Conservation (phyloP, 2,888 invertebrate species). For the Selenia dentaria region DNA sequence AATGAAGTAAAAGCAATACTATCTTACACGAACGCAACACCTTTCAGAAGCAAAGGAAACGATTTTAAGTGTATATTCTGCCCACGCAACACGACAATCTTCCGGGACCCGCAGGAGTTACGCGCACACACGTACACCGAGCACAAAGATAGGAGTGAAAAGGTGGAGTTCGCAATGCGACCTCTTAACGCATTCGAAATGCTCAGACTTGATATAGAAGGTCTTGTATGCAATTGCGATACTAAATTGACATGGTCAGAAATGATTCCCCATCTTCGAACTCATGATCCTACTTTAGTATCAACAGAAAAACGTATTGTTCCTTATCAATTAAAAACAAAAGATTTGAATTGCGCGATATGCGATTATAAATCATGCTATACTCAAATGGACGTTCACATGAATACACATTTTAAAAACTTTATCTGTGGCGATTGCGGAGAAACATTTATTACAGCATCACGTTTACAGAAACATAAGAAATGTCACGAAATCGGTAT, state of each 20-base stretch:
- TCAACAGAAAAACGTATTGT: conserved; percentile 51
- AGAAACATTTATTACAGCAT: conserved; percentile 48
- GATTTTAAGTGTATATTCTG: conserved; percentile 60
- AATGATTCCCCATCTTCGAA: conserved; percentile 55
- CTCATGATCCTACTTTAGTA: conserved; percentile 48
- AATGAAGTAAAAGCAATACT: conserved; percentile 55
- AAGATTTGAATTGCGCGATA: conserved; percentile 47
- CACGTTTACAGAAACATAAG: conserved; percentile 57
- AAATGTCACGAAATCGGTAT: conserved; percentile 67
- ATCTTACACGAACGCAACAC: conserved; percentile 57
- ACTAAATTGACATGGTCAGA: conserved; percentile 49
- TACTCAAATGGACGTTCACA: conserved; percentile 56
- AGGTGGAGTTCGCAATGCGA: conserved; percentile 51
- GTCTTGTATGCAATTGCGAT: conserved; percentile 51
- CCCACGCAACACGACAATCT: conserved; percentile 38
- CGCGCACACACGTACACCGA: conserved; percentile 45
- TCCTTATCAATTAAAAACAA: conserved; percentile 46
- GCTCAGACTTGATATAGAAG: conserved; percentile 55
- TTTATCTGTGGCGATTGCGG: conserved; percentile 65
- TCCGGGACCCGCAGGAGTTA: conserved; percentile 49
- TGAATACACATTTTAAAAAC: conserved; percentile 66
- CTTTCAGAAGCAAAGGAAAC: conserved; percentile 50
- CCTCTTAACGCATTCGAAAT: conserved; percentile 58
- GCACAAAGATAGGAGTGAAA: conserved; percentile 42
- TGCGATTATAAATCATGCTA: conserved; percentile 51